Percentiles rank a stretch among this genome's conserved stretches.
Evolutionary conservation across 2,888 invertebrate species (phyloP).

Genomic region (Periphyllus acericola): DNA sequence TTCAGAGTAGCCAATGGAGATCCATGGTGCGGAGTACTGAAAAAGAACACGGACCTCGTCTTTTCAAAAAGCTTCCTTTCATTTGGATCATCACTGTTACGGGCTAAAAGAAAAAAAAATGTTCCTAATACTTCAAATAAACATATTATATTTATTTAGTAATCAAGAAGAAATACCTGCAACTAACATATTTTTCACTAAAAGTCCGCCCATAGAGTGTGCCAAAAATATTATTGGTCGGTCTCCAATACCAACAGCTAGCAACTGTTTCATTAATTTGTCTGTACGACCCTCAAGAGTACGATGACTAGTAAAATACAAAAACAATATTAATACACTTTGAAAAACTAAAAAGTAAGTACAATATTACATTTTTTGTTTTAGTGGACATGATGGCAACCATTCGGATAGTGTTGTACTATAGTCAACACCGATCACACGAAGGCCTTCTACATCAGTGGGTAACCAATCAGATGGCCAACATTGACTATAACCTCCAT

Average conservation of each 20-base stretch:
- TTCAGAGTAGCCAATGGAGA: constrained; percentile 81
- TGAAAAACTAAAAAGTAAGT: background rate
- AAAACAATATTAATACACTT: background rate
- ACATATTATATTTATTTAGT: background rate
- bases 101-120: constrained; percentile 22
- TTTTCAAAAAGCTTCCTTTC: constrained; percentile 74
- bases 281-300: constrained; percentile 73
- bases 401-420: constrained; percentile 86
- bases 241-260: constrained; percentile 80
- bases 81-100: constrained; percentile 65
- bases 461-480: constrained; percentile 97
- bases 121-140: background rate
- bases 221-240: constrained; percentile 90
- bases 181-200: constrained; percentile 86
- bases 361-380: constrained; percentile 33
- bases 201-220: constrained; percentile 95
- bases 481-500: constrained; percentile 75
- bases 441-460: constrained; percentile 77
- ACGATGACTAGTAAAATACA: constrained; percentile 67
- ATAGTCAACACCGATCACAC: constrained; percentile 89
- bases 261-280: constrained; percentile 63
- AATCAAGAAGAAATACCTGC: constrained; percentile 69
- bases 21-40: constrained; percentile 90
- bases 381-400: constrained; percentile 70
- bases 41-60: constrained; percentile 86